phyloP scores from a whole-genome alignment of 2,113 vertebrate species.

The Murina feae region DNA sequence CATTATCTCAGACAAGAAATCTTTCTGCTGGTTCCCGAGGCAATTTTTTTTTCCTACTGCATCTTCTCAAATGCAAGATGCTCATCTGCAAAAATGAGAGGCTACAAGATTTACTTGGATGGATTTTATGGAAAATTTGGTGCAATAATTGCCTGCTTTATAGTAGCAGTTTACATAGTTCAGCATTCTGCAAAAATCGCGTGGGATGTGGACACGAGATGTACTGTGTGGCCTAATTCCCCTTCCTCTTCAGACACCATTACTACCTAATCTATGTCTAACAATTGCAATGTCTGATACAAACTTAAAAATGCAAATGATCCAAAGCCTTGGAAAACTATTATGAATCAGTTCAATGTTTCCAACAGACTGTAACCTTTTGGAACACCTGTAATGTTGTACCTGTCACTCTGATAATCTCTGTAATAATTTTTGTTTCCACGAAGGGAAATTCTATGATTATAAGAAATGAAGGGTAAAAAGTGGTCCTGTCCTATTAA shows the following conservation, averaged over 20 bases:
- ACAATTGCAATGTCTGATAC: neutral
- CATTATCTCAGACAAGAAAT: neutral
- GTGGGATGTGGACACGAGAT: neutral
- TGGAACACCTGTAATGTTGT: neutral
- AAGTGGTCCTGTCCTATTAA: neutral
- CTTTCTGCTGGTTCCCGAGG: neutral
- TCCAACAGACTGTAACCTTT: slow-evolving; percentile 14
- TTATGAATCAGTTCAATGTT: slow-evolving; percentile 4
- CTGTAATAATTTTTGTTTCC: slow-evolving; percentile 27
- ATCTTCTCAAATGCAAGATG: neutral
- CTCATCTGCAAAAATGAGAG: neutral
- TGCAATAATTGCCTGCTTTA: neutral
- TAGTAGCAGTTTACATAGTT: neutral
- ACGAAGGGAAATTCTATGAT: neutral
- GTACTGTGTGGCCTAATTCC: neutral
- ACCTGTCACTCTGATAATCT: slow-evolving; percentile 1
- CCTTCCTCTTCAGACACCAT: neutral
- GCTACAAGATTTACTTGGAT: neutral
- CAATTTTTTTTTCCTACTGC: neutral
- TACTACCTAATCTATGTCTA: neutral
- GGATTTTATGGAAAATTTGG: neutral
- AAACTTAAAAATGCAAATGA: slow-evolving; percentile 38
- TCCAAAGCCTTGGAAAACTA: slow-evolving; percentile 2
- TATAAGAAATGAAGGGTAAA: neutral
- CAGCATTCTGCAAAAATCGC: neutral